Evolutionary conservation across 2,797 vertebrate genomes (phyloP).

Genomic region (Smutsia gigantea): DNA sequence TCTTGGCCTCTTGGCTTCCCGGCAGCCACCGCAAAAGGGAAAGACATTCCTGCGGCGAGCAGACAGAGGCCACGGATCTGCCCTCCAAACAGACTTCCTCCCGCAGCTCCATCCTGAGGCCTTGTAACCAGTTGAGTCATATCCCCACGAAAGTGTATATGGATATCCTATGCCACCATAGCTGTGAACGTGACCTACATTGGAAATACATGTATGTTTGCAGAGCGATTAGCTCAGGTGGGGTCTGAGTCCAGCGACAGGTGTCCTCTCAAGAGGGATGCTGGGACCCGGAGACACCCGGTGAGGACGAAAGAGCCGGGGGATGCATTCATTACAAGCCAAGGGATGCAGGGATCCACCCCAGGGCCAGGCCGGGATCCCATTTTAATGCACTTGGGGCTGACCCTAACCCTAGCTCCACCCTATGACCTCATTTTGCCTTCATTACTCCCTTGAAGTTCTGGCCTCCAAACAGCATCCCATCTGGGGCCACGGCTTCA

Average conservation of each 20-base stretch:
- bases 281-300: not conserved
- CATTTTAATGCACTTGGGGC: too few species aligned
- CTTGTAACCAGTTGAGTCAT: rapidly evolving
- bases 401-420: too few species aligned
- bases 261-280: not conserved
- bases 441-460: too few species aligned
- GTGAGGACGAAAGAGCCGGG: not conserved
- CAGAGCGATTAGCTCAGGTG: not conserved
- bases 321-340: not conserved
- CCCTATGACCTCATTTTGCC: too few species aligned
- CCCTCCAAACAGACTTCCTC: too few species aligned
- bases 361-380: too few species aligned
- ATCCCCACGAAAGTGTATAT: not conserved
- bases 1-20: not conserved
- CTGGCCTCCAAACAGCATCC: too few species aligned
- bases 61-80: rapidly evolving
- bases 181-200: not conserved
- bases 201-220: not conserved
- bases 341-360: too few species aligned
- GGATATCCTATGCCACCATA: rapidly evolving
- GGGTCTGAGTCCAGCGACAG: too few species aligned
- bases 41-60: rapidly evolving
- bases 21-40: not conserved
- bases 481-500: too few species aligned
- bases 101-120: rapidly evolving